Percentiles rank a stretch among this genome's conserved stretches.
Evolutionary conservation across 2,888 invertebrate genomes (phyloP).

Genomic region (Crematogaster levior): DNA sequence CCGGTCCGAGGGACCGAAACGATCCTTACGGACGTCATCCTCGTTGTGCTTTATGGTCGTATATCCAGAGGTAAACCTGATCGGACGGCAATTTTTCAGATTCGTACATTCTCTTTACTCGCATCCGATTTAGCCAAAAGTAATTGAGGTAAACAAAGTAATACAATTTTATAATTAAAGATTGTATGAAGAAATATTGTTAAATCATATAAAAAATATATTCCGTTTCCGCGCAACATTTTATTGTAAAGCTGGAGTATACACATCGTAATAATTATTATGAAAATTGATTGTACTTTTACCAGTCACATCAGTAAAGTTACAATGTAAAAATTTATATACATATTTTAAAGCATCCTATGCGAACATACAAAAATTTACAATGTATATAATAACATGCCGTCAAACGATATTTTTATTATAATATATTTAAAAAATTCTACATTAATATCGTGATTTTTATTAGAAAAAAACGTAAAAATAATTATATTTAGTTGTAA

Average conservation of each 20-base stretch:
- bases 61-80: background rate
- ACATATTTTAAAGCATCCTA: background rate
- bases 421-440: background rate
- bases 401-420: background rate
- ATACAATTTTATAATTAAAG: background rate
- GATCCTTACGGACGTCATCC: constrained; percentile 13
- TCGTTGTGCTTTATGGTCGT: constrained; percentile 29
- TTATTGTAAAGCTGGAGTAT: background rate
- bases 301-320: background rate
- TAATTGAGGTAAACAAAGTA: background rate
- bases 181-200: background rate
- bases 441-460: background rate
- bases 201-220: background rate
- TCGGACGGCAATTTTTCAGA: constrained; percentile 32
- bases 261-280: background rate
- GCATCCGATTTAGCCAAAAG: background rate
- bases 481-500: background rate
- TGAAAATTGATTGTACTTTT: background rate
- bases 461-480: background rate
- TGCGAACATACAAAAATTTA: background rate
- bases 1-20: constrained; percentile 4
- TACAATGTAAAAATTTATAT: background rate
- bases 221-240: background rate
- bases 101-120: background rate
- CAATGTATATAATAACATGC: background rate